phyloP scores from a whole-genome alignment of 2,888 invertebrate genomes.

The Periphyllus acericola region DNA sequence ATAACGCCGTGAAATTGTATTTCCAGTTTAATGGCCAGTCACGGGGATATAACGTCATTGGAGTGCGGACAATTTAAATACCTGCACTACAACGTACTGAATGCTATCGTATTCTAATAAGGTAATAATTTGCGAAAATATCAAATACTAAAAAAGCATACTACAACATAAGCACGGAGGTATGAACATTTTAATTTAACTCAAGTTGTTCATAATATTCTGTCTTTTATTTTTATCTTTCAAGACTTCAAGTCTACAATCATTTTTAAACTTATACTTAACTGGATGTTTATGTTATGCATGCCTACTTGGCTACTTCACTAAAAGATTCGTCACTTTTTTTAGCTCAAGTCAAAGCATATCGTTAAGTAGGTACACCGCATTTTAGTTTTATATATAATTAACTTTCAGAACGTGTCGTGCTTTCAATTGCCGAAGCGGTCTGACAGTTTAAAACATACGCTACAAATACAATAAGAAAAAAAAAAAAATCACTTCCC shows the following conservation, averaged over 20 bases:
- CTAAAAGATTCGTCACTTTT: no score
- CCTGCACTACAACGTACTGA: background rate
- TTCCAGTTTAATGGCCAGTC: background rate
- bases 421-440: background rate
- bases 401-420: background rate
- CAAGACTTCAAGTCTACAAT: background rate
- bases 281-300: background rate
- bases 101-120: background rate
- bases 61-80: constrained; percentile 4
- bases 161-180: background rate
- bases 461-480: background rate
- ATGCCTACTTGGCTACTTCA: no score
- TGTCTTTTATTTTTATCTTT: background rate
- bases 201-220: background rate
- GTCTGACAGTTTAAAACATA: background rate
- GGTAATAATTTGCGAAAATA: background rate
- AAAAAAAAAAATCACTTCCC: background rate
- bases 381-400: background rate
- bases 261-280: background rate
- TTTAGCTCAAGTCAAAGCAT: no score
- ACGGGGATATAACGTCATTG: background rate
- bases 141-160: background rate
- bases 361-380: no score
- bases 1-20: constrained; percentile 14
- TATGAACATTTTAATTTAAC: background rate